Percentiles rank a stretch among this genome's conserved stretches.
Conservation (phyloP, 2,113 vertebrate species). For the Paratilapia polleni region DNA sequence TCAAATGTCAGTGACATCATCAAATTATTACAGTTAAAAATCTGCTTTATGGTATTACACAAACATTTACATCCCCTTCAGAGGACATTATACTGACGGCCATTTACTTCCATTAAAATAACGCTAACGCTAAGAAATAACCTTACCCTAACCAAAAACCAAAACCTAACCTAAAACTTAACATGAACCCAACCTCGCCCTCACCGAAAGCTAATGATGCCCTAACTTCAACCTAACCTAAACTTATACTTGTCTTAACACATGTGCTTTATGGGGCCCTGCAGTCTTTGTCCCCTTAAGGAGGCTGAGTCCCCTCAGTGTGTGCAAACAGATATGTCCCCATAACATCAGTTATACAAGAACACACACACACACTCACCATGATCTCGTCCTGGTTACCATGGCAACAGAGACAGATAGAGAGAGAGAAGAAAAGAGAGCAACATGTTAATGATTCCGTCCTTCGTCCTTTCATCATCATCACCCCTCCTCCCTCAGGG, state of each 20-base stretch:
- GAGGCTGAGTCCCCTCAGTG: no score
- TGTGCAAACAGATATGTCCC: neutral
- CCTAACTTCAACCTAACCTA: neutral
- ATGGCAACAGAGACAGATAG: slow-evolving; percentile 24
- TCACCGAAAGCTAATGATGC: neutral
- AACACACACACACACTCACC: slow-evolving; percentile 49
- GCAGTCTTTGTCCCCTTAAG: no score
- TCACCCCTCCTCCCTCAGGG: neutral
- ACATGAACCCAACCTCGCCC: neutral
- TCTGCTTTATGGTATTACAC: neutral
- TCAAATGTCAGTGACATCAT: neutral
- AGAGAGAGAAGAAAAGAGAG: neutral
- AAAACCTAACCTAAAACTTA: neutral
- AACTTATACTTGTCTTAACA: no score
- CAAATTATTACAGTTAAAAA: neutral
- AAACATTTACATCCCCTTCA: no score
- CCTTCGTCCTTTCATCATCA: neutral
- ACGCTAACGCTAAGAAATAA: neutral
- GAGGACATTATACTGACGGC: no score
- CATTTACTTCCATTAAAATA: neutral
- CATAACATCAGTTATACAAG: neutral
- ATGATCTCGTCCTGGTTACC: slow-evolving; percentile 72
- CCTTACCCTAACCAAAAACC: neutral
- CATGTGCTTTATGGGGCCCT: neutral
- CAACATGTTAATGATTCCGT: neutral